These are phyloP conservation scores for Pemphredon lugubris DNA, from an alignment of 2,888 invertebrate genomes.

Conservation along the genomic window DNA sequence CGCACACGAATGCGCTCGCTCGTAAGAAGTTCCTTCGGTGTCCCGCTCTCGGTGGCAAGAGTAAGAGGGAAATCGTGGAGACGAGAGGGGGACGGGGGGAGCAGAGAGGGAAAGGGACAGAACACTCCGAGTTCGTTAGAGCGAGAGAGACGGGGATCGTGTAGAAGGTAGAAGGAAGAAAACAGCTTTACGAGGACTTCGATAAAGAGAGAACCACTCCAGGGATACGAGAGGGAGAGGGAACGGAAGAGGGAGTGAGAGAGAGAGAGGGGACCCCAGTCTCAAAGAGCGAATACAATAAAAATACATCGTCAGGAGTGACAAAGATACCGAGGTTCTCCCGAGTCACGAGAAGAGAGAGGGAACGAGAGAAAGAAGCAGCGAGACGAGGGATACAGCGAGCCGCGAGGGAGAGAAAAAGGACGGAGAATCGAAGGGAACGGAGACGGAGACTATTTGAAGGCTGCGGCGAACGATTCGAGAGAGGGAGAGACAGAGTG, in stretches of 20 bases:
- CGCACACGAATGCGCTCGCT: conserved; percentile 2
- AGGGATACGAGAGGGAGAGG: conserved; percentile 2
- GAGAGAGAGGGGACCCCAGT: conserved; percentile 33
- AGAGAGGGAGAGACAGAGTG: conserved; percentile 19
- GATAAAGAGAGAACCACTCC: background rate
- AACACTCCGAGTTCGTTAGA: conserved; percentile 3
- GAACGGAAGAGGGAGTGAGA: conserved; percentile 1
- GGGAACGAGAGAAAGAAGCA: conserved; percentile 28
- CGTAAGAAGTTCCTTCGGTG: conserved; percentile 37
- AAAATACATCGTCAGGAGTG: conserved; percentile 29
- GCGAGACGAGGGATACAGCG: background rate
- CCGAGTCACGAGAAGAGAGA: conserved; percentile 26
- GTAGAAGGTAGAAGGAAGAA: conserved; percentile 30
- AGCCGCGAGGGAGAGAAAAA: conserved; percentile 7
- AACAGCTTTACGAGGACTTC: conserved; percentile 8
- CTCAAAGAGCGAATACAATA: conserved; percentile 43
- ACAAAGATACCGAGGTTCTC: conserved; percentile 12
- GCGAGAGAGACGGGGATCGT: conserved; percentile 13
- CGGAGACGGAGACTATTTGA: conserved; percentile 28
- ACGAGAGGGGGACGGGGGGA: conserved; percentile 11
- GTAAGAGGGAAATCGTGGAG: conserved; percentile 36
- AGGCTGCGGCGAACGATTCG: conserved; percentile 37
- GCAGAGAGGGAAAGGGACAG: too few relatives aligned
- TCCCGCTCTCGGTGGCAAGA: conserved; percentile 29
- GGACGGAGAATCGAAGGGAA: background rate